Conservation (phyloP, 2,888 invertebrate species). For the Bombylius major region DNA sequence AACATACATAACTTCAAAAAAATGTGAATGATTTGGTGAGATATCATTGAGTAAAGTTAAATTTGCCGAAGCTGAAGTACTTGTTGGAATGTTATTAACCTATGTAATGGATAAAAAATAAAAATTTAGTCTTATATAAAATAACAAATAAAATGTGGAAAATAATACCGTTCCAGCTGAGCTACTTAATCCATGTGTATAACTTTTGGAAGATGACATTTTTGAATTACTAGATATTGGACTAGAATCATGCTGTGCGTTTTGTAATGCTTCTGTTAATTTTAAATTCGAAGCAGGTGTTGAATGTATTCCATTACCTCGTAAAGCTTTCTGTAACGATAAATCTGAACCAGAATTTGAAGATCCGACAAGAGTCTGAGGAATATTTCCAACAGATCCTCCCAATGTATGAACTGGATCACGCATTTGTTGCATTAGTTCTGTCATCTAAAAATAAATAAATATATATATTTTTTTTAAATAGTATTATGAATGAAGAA, state of each 20-base stretch:
- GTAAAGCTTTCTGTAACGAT: conserved; percentile 22
- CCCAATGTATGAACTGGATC: conserved; percentile 36
- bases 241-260: conserved; percentile 34
- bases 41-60: conserved; percentile 45
- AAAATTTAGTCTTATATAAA: neutral
- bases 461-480: no score
- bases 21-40: conserved; percentile 76
- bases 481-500: no score
- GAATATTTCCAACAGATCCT: conserved; percentile 36
- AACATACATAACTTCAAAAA: conserved; percentile 82
- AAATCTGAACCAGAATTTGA: conserved; percentile 18
- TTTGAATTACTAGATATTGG: conserved; percentile 25
- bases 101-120: conserved; percentile 4
- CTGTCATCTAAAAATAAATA: conserved; percentile 32
- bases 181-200: conserved; percentile 34
- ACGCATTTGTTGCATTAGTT: conserved; percentile 38
- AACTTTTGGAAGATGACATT: conserved; percentile 36
- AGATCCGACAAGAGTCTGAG: conserved; percentile 23
- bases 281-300: conserved; percentile 36
- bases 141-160: neutral
- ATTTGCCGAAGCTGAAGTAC: conserved; percentile 34
- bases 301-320: conserved; percentile 26
- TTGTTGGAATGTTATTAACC: conserved; percentile 32
- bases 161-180: conserved; percentile 32
- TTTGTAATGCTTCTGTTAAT: conserved; percentile 30